These are phyloP conservation scores for Sinotaia quadrata DNA, from an alignment of 2,888 invertebrate genomes.

Conservation along the genomic window DNA sequence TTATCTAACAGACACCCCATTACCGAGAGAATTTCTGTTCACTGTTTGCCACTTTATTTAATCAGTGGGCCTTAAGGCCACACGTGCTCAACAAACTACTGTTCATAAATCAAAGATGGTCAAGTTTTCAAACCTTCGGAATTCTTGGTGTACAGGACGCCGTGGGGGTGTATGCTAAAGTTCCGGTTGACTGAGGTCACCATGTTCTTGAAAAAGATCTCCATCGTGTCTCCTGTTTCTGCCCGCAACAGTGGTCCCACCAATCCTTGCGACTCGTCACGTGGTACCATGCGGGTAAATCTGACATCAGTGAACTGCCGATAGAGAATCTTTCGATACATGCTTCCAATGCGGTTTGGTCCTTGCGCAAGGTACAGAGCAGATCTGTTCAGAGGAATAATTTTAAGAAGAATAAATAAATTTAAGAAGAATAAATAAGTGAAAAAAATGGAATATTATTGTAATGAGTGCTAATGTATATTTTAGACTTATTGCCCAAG, in stretches of 20 bases:
- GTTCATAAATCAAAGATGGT: no score
- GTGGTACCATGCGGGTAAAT: constrained; percentile 39
- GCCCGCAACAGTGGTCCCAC: constrained; percentile 62
- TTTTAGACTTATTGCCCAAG: no score
- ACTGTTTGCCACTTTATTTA: no score
- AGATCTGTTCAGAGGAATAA: no score
- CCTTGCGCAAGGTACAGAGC: constrained; percentile 41
- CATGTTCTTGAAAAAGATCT: constrained; percentile 48
- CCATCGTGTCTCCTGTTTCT: constrained; percentile 56
- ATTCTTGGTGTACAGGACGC: constrained; percentile 45
- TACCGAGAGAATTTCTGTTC: no score
- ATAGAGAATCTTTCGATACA: constrained; percentile 53
- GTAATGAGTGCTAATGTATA: no score
- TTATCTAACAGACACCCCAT: no score
- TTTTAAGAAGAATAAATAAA: no score
- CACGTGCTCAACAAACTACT: no score
- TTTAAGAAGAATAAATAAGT: no score
- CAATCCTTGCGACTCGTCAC: constrained; percentile 42
- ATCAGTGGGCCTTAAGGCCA: no score
- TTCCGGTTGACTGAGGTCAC: constrained; percentile 34
- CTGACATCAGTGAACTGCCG: constrained; percentile 48
- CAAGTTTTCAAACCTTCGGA: constrained; percentile 49
- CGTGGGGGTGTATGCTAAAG: constrained; percentile 55
- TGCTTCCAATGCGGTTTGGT: constrained; percentile 45
- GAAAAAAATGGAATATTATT: no score